Base-by-base conservation (phyloP, 2,113 vertebrate species). In the Gymnobelideus leadbeateri region DNA sequence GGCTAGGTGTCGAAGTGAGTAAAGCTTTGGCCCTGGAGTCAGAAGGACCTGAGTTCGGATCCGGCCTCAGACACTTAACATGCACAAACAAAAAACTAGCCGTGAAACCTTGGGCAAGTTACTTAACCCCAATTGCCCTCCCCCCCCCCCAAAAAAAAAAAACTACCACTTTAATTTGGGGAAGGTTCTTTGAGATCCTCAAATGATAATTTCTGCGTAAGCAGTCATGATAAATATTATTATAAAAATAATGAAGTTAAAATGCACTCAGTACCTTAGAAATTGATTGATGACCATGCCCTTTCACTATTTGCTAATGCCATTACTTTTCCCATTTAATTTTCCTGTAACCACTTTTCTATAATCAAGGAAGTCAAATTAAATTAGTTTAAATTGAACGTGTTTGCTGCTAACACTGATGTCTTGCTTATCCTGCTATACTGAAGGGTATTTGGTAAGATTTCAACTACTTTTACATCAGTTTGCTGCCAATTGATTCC, bases 271-370 rank as follows among this genome's bases (percentile, higher is more conserved):
- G 92, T 0, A 12, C 92, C 4, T 25, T 0, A n/a, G 19, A 54
- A 89, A 57, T 2, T 4, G 95, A 93, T 84, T 26, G 93, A n/a
- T 92, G 11, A 8, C 95, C 28, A 0, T 1, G 0, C 37, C 95
- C 89, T 12, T 8, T n/a, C 23, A n/a, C 94, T 95, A 43, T 49
- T 94, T 11, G 19, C 54, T 89, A 28, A 31, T 1, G 51, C 9
- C 54, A 26, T 89, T 90, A 51, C 61, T 25, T 3, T 23, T 3
- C 12, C 84, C 37, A 92, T 93, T 90, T 92, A 90, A 95, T 95
- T 94, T 93, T 94, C 97, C 97, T 90, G 89, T 51, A 91, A 91
- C 96, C 95, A 95, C 94, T 97, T 95, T 96, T 97, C 97, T 51
- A 8, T 51, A 49, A 93, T 46, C 92, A 25, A 26, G 68, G n/a